A percentile compares a stretch with the other conserved stretches of the same genome.
Evolutionary conservation across 2,113 vertebrate species (phyloP).

Genomic region (Opisthocomus hoazin): DNA sequence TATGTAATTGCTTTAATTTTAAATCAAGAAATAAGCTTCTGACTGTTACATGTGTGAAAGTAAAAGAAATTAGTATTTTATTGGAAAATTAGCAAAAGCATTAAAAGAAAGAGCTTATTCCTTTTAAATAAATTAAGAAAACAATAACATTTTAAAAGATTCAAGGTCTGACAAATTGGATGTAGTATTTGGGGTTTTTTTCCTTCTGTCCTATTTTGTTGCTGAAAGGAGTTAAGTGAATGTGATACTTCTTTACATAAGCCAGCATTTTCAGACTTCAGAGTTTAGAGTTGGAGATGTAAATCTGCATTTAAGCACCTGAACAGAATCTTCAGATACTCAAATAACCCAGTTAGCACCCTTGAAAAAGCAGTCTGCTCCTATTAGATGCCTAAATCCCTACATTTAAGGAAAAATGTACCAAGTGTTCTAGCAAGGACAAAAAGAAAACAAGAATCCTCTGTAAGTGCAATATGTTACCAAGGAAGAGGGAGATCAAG

Average conservation of each 20-base stretch:
- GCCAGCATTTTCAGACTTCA: not conserved
- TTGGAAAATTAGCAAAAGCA: slow-evolving; percentile 1
- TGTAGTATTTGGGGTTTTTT: not conserved
- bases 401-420: not conserved
- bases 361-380: not conserved
- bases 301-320: not conserved
- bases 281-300: not conserved
- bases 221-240: not conserved
- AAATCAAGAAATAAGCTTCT: slow-evolving; percentile 40
- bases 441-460: not conserved
- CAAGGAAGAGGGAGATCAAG: not conserved
- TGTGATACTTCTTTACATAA: not conserved
- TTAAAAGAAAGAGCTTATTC: slow-evolving; percentile 3
- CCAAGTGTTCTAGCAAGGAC: not conserved
- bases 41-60: slow-evolving; percentile 8
- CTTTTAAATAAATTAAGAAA: slow-evolving; percentile 22
- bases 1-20: slow-evolving; percentile 56
- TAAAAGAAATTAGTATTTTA: slow-evolving; percentile 3
- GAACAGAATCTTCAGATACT: not conserved
- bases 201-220: fast-evolving
- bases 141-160: not conserved
- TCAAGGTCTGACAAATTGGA: not conserved
- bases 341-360: not conserved
- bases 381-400: not conserved
- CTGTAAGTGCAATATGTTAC: not conserved